Percentiles rank a stretch among this genome's conserved stretches.
Evolutionary conservation across 2,797 vertebrate genomes (phyloP).

Genomic region (Danionella dracula): DNA sequence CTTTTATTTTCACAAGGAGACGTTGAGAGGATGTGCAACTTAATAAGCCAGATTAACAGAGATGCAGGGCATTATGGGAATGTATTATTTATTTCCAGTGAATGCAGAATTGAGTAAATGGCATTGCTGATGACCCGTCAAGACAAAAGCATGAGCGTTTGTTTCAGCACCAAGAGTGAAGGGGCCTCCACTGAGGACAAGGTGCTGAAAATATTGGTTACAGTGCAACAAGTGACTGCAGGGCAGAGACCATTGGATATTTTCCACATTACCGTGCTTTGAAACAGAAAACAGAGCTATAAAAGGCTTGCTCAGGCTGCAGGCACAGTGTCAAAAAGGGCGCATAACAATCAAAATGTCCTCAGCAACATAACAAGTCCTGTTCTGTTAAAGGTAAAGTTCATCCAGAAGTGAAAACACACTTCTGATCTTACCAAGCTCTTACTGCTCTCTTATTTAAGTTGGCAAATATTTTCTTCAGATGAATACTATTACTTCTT

Average conservation of each 20-base stretch:
- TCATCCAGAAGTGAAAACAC: no score
- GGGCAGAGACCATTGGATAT: constrained; percentile 18
- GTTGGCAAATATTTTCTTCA: no score
- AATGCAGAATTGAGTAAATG: no score
- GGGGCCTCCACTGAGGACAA: not conserved
- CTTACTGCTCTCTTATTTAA: no score
- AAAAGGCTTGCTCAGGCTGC: constrained; percentile 23
- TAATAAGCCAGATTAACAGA: no score
- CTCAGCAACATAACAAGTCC: constrained; percentile 31
- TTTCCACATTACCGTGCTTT: constrained; percentile 33
- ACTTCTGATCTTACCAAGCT: no score
- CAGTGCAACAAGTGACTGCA: constrained; percentile 15
- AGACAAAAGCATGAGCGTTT: not conserved
- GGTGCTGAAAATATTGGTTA: constrained; percentile 13
- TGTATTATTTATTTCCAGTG: no score
- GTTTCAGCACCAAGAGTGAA: not conserved
- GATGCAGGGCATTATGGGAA: no score
- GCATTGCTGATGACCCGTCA: no score
- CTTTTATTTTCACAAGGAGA: no score
- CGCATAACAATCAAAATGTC: constrained; percentile 29
- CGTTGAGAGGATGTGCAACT: no score
- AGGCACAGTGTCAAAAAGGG: constrained; percentile 34
- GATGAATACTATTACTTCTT: no score
- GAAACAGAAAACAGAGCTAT: constrained; percentile 22
- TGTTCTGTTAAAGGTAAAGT: constrained; percentile 25